These are phyloP conservation scores for Rhynchomys soricoides DNA, from an alignment of 2,113 vertebrate genomes.

Conservation along the genomic window DNA sequence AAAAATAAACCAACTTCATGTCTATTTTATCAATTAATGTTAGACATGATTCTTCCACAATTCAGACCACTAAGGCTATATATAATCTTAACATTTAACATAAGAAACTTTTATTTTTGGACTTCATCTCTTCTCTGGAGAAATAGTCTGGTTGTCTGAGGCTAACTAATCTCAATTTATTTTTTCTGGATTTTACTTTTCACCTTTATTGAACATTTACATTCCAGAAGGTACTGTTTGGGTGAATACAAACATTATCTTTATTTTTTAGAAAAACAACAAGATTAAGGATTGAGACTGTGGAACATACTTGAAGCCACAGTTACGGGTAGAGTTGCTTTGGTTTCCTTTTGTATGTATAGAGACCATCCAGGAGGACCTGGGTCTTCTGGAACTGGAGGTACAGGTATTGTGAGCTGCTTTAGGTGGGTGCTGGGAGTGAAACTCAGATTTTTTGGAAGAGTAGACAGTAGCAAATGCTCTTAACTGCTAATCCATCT, in stretches of 20 bases:
- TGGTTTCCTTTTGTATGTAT: background rate
- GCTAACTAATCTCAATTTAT: background rate
- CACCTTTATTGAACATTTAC: background rate
- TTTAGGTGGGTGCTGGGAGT: background rate
- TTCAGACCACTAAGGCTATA: background rate
- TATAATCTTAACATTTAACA: background rate
- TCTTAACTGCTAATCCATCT: background rate
- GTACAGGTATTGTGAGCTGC: background rate
- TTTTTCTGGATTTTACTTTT: background rate
- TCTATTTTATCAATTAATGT: background rate
- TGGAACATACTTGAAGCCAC: background rate
- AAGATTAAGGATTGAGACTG: background rate
- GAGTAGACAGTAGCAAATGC: background rate
- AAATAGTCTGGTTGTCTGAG: constrained; percentile 2
- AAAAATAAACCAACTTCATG: background rate
- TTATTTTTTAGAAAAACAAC: constrained; percentile 29
- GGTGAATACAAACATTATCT: background rate
- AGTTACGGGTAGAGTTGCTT: background rate
- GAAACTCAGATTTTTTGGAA: background rate
- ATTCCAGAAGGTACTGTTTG: background rate
- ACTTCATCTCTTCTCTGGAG: background rate
- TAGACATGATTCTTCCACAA: background rate
- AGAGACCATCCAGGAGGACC: no score
- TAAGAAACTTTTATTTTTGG: background rate
- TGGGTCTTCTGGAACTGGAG: no score